Conservation (phyloP, 2,113 vertebrate species). For the Carettochelys insculpta region DNA sequence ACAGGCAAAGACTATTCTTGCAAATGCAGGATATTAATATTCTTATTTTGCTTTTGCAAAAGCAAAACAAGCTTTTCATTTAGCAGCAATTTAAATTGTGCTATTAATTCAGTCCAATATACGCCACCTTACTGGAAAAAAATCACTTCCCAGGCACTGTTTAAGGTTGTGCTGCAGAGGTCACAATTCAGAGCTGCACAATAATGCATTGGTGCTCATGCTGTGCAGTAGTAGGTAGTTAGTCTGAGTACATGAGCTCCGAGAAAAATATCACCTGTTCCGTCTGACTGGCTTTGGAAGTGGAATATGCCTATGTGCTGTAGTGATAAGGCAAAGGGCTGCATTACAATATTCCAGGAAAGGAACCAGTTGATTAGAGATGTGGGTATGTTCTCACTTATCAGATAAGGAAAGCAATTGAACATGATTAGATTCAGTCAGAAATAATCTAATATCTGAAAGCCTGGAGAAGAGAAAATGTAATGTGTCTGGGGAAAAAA, state of each 20-base stretch:
- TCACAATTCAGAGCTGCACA: neutral
- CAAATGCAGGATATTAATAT: neutral
- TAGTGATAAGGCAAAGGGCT: neutral
- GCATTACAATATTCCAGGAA: neutral
- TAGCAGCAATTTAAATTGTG: neutral
- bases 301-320: neutral
- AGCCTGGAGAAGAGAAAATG: neutral
- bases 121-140: neutral
- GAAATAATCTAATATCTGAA: constrained; percentile 6
- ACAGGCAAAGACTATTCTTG: constrained; percentile 56
- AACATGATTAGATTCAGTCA: neutral
- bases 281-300: neutral
- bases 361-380: neutral
- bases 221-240: neutral
- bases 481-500: neutral
- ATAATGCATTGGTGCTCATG: neutral
- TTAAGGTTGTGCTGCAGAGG: neutral
- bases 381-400: neutral
- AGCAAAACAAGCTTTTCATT: neutral
- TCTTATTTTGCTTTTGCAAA: neutral
- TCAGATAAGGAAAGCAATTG: neutral
- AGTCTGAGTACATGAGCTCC: neutral
- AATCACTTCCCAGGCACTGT: neutral
- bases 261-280: neutral
- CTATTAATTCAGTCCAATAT: neutral